Percentiles rank a stretch among this genome's conserved stretches.
These are phyloP conservation scores for Pseudachorutes palmiensis DNA, from an alignment of 1,140 invertebrate genomes.

Conservation along the genomic window DNA sequence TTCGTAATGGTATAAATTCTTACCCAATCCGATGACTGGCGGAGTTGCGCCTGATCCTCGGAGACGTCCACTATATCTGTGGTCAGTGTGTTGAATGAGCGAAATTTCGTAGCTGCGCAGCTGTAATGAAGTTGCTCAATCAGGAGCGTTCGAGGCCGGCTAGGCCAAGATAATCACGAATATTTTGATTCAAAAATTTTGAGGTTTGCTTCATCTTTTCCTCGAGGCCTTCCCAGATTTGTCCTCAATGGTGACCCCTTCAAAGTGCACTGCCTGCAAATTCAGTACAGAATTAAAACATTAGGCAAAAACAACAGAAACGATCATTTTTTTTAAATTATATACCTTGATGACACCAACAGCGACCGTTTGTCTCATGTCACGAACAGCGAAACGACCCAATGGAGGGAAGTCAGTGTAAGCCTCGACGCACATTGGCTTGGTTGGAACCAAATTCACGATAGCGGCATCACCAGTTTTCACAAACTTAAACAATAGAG, in stretches of 20 bases:
- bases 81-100: too few species aligned
- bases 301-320: too few species aligned
- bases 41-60: too few species aligned
- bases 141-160: too few species aligned
- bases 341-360: constrained; percentile 89
- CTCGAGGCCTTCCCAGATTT: constrained; percentile 92
- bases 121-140: too few species aligned
- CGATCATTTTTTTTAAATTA: neutral
- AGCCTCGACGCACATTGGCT: constrained; percentile 95
- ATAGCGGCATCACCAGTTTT: constrained; percentile 96
- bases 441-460: constrained; percentile 80
- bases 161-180: too few species aligned
- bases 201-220: constrained; percentile 89
- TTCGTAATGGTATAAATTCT: too few species aligned
- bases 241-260: constrained; percentile 76
- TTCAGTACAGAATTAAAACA: constrained; percentile 25
- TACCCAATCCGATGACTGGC: too few species aligned
- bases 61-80: too few species aligned
- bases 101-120: too few species aligned
- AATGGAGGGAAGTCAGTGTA: constrained; percentile 97
- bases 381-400: constrained; percentile 96
- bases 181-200: too few species aligned
- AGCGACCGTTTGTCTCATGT: constrained; percentile 98
- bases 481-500: constrained; percentile 59
- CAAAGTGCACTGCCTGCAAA: constrained; percentile 61